Conservation (phyloP, 1,140 invertebrate genomes). For the Papilio dardanus region DNA sequence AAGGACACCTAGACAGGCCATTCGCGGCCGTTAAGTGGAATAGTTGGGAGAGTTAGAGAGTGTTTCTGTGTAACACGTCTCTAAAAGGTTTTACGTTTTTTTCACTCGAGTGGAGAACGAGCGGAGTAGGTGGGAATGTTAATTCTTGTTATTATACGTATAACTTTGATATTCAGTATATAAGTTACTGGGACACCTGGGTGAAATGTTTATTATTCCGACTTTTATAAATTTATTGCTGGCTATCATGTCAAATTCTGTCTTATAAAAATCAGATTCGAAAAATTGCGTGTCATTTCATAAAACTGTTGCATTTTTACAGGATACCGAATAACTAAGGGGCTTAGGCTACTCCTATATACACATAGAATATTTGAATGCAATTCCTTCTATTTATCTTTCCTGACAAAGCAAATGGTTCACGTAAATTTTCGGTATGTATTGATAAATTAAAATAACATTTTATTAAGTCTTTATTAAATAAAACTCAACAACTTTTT, state of each 20-base stretch:
- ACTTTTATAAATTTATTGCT: too few species aligned
- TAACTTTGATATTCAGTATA: background rate
- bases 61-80: conserved; percentile 61
- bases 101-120: background rate
- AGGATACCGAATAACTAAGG: too few species aligned
- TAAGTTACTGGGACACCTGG: background rate
- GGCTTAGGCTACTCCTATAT: too few species aligned
- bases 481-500: conserved; percentile 77
- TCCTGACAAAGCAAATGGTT: background rate
- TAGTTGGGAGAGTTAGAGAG: conserved; percentile 54
- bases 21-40: conserved; percentile 29
- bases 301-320: too few species aligned
- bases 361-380: too few species aligned
- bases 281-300: too few species aligned
- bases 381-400: too few species aligned
- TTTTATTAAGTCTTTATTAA: conserved; percentile 63
- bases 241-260: too few species aligned
- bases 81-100: conserved; percentile 66
- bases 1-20: conserved; percentile 31
- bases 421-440: background rate
- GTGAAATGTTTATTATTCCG: background rate
- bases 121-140: conserved; percentile 4
- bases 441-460: conserved; percentile 28
- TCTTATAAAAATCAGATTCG: too few species aligned
- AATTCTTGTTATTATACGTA: background rate